Percentiles rank a stretch among this genome's conserved stretches.
Evolutionary conservation across 2,888 invertebrate genomes (phyloP).

Genomic region (Lasioglossum morio): DNA sequence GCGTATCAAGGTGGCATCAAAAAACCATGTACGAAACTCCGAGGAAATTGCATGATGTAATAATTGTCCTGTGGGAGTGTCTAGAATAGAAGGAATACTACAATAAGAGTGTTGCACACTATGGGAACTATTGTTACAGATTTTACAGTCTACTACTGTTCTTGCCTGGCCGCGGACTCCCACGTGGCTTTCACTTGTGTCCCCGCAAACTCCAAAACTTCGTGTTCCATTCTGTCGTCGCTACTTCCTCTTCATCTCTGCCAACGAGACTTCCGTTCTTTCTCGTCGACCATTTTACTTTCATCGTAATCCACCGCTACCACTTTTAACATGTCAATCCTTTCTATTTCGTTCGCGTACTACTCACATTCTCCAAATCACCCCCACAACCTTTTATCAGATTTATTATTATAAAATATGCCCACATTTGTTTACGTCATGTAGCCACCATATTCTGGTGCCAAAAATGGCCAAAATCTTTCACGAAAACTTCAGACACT

Average conservation of each 20-base stretch:
- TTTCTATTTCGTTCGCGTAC: not conserved
- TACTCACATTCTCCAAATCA: not conserved
- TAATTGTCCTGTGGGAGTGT: constrained; percentile 84
- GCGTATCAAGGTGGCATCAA: constrained; percentile 68
- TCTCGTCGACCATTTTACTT: constrained; percentile 56
- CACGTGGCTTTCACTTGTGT: constrained; percentile 84
- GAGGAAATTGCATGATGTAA: constrained; percentile 84
- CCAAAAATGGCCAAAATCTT: not conserved
- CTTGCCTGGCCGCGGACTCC: constrained; percentile 77
- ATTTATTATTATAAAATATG: not conserved
- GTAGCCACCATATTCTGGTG: too few relatives aligned
- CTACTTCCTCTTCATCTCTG: constrained; percentile 48
- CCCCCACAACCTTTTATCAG: not conserved
- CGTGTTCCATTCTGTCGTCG: constrained; percentile 66
- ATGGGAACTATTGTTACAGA: constrained; percentile 85
- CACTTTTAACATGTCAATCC: constrained; percentile 4
- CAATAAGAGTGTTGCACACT: constrained; percentile 82
- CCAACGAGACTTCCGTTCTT: constrained; percentile 59
- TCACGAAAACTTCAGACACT: not conserved
- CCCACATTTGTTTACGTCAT: not conserved
- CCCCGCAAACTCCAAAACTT: constrained; percentile 73
- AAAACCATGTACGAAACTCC: constrained; percentile 69
- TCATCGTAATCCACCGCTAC: constrained; percentile 31
- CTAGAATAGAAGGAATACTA: constrained; percentile 76
- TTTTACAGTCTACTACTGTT: constrained; percentile 83